phyloP scores from a whole-genome alignment of 2,113 vertebrate genomes.

The Neolamprologus brichardi region DNA sequence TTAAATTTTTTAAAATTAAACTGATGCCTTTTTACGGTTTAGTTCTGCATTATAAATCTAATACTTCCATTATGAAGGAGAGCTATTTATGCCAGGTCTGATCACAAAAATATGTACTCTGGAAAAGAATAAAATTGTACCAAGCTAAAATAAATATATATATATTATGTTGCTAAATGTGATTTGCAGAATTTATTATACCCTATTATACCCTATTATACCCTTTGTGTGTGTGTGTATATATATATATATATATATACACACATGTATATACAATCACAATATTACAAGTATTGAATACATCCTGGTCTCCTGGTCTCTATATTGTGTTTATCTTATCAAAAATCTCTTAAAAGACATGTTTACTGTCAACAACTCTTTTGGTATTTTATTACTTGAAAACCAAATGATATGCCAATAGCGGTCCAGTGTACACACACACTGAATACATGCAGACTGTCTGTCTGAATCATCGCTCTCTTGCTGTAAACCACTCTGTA shows the following conservation, averaged over 20 bases:
- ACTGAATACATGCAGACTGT: constrained; percentile 52
- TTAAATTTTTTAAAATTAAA: background rate
- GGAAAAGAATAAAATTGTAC: background rate
- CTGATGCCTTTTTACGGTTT: background rate
- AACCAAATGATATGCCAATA: background rate
- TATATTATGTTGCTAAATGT: background rate
- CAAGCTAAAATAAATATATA: background rate
- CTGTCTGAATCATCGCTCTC: constrained; percentile 62
- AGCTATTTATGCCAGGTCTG: constrained; percentile 33
- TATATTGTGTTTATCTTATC: background rate
- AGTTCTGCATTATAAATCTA: constrained; percentile 4
- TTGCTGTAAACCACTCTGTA: constrained; percentile 60
- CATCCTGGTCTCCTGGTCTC: background rate
- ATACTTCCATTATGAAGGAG: background rate
- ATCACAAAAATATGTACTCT: background rate
- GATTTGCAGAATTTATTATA: background rate
- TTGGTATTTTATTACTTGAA: background rate
- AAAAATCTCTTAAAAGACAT: background rate
- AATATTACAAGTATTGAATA: background rate
- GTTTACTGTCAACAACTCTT: background rate
- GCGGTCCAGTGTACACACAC: constrained; percentile 27
- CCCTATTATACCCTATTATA: background rate
- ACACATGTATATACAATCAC: accelerated
- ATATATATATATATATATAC: accelerated
- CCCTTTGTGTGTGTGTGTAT: background rate